Evolutionary conservation across 2,888 invertebrate species (phyloP).

Genomic region (Drosophila setosimentum): DNA sequence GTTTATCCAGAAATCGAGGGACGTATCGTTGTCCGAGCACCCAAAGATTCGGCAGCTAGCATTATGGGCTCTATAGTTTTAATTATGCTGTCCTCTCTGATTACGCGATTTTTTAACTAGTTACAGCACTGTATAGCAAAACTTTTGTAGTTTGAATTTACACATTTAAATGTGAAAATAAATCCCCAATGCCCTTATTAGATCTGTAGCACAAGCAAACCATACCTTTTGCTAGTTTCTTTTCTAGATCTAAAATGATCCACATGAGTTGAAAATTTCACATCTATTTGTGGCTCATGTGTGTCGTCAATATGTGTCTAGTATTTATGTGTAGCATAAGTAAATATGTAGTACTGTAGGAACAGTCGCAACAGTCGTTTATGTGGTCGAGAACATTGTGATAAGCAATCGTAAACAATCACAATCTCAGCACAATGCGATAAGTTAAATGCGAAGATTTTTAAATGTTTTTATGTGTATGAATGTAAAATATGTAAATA

Average conservation of each 20-base stretch:
- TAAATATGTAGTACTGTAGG: background rate
- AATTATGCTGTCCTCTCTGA: constrained; percentile 45
- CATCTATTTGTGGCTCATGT: constrained; percentile 24
- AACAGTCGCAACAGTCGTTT: constrained; percentile 7
- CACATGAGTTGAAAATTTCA: background rate
- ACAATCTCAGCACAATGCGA: constrained; percentile 2
- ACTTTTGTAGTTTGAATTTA: constrained; percentile 25
- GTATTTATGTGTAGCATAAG: background rate
- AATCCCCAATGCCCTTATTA: constrained; percentile 21
- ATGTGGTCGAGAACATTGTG: constrained; percentile 3
- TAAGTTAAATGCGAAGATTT: background rate
- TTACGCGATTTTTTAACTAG: constrained; percentile 46
- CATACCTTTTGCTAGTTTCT: background rate
- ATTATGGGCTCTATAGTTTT: constrained; percentile 49
- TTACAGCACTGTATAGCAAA: background rate
- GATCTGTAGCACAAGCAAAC: constrained; percentile 3
- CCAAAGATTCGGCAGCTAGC: constrained; percentile 32
- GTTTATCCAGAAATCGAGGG: constrained; percentile 89
- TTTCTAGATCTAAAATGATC: constrained; percentile 16
- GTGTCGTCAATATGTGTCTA: background rate
- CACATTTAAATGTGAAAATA: constrained; percentile 27
- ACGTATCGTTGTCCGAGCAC: constrained; percentile 85
- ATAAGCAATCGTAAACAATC: constrained; percentile 13
- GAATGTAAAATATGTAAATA: background rate
- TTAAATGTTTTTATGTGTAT: background rate